Base-by-base conservation (phyloP, 2,797 vertebrate genomes). In the Pseudochaenichthys georgianus region DNA sequence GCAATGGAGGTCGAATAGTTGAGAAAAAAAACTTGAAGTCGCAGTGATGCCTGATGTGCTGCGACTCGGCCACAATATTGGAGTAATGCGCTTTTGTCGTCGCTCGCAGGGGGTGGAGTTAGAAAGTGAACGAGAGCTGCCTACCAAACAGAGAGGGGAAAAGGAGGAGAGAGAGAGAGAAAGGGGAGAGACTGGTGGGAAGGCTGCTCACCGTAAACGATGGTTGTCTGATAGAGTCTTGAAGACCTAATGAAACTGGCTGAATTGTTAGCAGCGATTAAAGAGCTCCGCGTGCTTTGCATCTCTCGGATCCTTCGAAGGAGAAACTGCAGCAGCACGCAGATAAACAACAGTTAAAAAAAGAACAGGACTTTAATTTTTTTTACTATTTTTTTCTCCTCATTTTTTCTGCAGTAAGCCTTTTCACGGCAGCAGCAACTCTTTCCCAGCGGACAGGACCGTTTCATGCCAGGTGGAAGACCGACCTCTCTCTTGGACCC, bases 51-150 rank as follows among this genome's bases (percentile, higher is more conserved):
- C 84, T 78, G 87, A 83, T 79, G 87, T 53, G 87, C 85, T 43
- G 83, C 74, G 65, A 63, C 81, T 82, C 82, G 51, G 81, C 65
- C 73, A 83, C 84, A 65, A 69, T 68, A 79, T 75, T 61, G 84
- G 89, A 88, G 89, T 91, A 93, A 92, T 89, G 92, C 88, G 91
- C 89, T 89, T 92, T 88, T 88, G 91, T 92, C 85, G 86, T 92
- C 85, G 86, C 82, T 73, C 53, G 83, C 71, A 58, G 91, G 87
- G 91, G 94, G 94, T 45, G 94, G 94, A 90, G 94, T 87, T 78
- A 91, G 77, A 76, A 77, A 90, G 84, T 82, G 91, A 83, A 94
- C 91, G 93, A 94, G 93, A 15, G 79, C 89, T 93, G 94, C 92
- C 92, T 94, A 91, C 92, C 89, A 94, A 94, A 88, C 84, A 93